These are phyloP conservation scores for Cricetomys ansorgei DNA, from an alignment of 2,113 vertebrate genomes.

Conservation along the genomic window DNA sequence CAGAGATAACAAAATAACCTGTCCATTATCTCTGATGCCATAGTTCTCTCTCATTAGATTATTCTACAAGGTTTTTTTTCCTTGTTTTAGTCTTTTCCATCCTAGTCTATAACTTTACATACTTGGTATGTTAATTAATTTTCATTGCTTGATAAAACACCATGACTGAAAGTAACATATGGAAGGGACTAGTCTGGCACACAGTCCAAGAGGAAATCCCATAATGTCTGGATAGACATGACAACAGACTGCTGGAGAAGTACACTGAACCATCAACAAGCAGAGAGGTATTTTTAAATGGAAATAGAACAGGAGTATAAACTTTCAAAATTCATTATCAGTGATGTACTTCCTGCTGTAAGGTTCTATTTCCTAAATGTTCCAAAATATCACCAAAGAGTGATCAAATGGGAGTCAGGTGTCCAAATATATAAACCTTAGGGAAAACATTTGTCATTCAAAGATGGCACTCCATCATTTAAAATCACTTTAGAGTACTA, in stretches of 20 bases:
- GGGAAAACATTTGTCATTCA: neutral
- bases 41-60: neutral
- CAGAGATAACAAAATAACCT: neutral
- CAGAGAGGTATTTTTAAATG: neutral
- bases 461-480: neutral
- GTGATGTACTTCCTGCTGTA: neutral
- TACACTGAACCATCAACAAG: neutral
- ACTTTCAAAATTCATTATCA: neutral
- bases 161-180: neutral
- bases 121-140: neutral
- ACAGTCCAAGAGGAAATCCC: neutral
- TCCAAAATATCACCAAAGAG: neutral
- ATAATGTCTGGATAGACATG: neutral
- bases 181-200: neutral
- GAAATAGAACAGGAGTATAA: neutral
- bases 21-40: neutral
- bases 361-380: neutral
- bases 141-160: neutral
- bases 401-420: neutral
- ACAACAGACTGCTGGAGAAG: no score
- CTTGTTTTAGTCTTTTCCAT: neutral
- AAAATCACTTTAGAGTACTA: neutral
- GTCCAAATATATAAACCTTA: neutral
- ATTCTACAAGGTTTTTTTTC: neutral
- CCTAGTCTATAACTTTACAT: neutral